Evolutionary conservation across 2,888 invertebrate species (phyloP).

Genomic region (Nomada fucata): DNA sequence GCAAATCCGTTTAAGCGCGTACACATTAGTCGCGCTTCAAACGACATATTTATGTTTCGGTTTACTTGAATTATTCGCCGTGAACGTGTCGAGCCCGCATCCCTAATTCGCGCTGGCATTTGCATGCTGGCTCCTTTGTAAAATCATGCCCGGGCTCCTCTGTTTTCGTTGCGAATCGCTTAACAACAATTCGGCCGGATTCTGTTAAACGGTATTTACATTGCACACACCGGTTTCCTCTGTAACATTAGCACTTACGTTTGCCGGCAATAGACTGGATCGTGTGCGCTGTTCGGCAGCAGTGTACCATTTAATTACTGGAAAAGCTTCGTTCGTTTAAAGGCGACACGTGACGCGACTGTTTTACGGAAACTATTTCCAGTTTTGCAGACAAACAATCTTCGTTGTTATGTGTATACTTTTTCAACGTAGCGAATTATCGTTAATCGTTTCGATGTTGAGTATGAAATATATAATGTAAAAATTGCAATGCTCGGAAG

Average conservation of each 20-base stretch:
- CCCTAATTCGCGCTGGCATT: conserved; percentile 24
- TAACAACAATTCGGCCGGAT: conserved; percentile 26
- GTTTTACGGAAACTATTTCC: too few species aligned
- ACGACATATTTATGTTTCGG: conserved; percentile 60
- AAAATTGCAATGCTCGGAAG: too few species aligned
- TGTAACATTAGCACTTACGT: background rate
- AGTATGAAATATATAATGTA: too few species aligned
- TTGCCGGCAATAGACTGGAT: background rate
- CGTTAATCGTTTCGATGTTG: too few species aligned
- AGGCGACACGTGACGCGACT: too few species aligned
- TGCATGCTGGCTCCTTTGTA: conserved; percentile 36
- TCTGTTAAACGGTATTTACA: conserved; percentile 23
- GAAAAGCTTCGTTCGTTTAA: background rate
- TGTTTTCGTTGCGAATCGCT: conserved; percentile 29
- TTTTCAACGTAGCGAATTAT: too few species aligned
- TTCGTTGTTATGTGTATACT: too few species aligned
- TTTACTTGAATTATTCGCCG: conserved; percentile 45
- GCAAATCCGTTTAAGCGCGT: conserved; percentile 60
- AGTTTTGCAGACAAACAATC: too few species aligned
- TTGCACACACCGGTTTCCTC: background rate
- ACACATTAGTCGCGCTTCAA: conserved; percentile 57
- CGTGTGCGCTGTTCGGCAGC: background rate
- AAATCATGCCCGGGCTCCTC: conserved; percentile 3
- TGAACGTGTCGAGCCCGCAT: conserved; percentile 12
- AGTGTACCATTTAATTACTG: background rate